phyloP scores from a whole-genome alignment of 2,888 invertebrate genomes.

The Malthinus flaveolus region DNA sequence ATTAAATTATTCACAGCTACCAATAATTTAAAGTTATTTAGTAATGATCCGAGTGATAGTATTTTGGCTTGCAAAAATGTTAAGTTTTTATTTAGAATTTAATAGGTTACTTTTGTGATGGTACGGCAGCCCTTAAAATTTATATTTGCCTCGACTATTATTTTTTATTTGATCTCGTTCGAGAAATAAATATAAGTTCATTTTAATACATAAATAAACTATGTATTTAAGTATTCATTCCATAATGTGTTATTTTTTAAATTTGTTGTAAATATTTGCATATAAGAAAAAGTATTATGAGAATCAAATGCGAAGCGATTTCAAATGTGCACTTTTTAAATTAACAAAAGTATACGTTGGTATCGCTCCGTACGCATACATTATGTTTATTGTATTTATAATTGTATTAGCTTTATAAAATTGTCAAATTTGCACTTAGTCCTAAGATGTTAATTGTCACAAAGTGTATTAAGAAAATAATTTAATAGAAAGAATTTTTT shows the following conservation, averaged over 20 bases:
- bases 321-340: too few relatives aligned
- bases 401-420: too few relatives aligned
- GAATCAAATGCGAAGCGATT: background rate
- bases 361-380: too few relatives aligned
- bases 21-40: background rate
- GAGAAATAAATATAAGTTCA: conserved; percentile 19
- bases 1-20: conserved; percentile 3
- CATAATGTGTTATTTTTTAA: conserved; percentile 11
- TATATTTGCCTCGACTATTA: conserved; percentile 16
- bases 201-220: conserved; percentile 11
- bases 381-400: too few relatives aligned
- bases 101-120: conserved; percentile 16
- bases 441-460: too few relatives aligned
- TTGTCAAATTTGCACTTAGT: too few relatives aligned
- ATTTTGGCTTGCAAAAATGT: background rate
- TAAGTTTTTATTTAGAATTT: conserved; percentile 3
- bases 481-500: too few relatives aligned
- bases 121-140: conserved; percentile 23
- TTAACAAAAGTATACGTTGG: too few relatives aligned
- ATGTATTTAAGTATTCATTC: conserved; percentile 9
- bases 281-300: conserved; percentile 12
- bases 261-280: conserved; percentile 7
- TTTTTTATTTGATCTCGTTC: conserved; percentile 23
- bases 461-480: too few relatives aligned
- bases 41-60: background rate